Percentiles rank a stretch among this genome's conserved stretches.
Conservation (phyloP, 2,888 invertebrate genomes). For the Vanessa cardui region DNA sequence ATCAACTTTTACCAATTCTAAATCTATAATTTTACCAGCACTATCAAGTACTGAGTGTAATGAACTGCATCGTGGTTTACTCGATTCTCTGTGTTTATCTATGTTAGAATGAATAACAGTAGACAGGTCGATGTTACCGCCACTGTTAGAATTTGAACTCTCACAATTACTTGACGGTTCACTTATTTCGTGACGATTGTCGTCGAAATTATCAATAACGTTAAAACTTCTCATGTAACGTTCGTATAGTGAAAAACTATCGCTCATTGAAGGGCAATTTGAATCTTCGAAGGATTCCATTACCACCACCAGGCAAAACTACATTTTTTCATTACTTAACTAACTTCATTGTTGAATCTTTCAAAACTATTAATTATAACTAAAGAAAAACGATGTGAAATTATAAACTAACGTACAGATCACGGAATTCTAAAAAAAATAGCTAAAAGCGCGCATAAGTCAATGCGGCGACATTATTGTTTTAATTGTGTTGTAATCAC, state of each 20-base stretch:
- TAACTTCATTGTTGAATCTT: not conserved
- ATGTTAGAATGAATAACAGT: slow-evolving; percentile 54
- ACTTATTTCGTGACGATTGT: slow-evolving; percentile 52
- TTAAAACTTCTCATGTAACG: slow-evolving; percentile 77
- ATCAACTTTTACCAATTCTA: slow-evolving; percentile 59
- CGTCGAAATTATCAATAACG: slow-evolving; percentile 61
- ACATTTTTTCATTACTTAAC: slow-evolving; percentile 29
- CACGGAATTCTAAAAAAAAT: not conserved
- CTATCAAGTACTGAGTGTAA: slow-evolving; percentile 51
- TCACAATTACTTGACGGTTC: slow-evolving; percentile 52
- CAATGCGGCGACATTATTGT: slow-evolving; percentile 9
- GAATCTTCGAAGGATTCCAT: slow-evolving; percentile 79
- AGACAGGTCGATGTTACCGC: slow-evolving; percentile 68
- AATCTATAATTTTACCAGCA: slow-evolving; percentile 57
- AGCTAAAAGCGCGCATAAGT: not conserved
- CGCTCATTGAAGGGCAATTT: slow-evolving; percentile 74
- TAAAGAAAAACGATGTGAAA: not conserved
- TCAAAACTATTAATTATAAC: not conserved
- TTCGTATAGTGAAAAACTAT: slow-evolving; percentile 76
- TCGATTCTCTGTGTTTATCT: slow-evolving; percentile 55
- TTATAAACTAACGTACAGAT: not conserved
- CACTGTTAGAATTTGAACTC: slow-evolving; percentile 59
- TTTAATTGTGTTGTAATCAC: not conserved
- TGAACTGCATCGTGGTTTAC: slow-evolving; percentile 53
- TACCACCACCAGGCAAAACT: slow-evolving; percentile 54